A percentile compares a stretch with the other conserved stretches of the same genome.
Conservation (phyloP, 2,888 invertebrate genomes). For the Drosophila mimetica region DNA sequence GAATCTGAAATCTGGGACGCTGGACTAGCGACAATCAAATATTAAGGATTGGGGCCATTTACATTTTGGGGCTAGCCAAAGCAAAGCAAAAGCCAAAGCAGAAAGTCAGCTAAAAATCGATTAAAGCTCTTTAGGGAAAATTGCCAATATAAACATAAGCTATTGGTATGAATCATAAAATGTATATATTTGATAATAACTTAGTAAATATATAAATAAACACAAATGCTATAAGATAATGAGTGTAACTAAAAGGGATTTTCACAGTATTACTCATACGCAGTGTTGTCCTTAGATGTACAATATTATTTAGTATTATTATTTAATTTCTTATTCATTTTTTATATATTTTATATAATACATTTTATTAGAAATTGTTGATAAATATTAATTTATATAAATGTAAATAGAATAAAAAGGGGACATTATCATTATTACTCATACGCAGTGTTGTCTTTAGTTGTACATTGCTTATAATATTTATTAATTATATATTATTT, state of each 20-base stretch:
- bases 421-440: neutral
- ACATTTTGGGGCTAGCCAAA: conserved; percentile 20
- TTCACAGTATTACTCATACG: neutral
- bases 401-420: too few species aligned
- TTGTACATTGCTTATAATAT: neutral
- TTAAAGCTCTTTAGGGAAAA: neutral
- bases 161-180: neutral
- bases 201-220: too few species aligned
- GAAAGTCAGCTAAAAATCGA: neutral
- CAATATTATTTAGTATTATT: too few species aligned
- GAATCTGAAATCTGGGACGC: conserved; percentile 10
- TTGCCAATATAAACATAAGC: neutral
- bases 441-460: neutral
- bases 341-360: too few species aligned
- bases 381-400: too few species aligned
- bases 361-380: too few species aligned
- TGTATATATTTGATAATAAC: too few species aligned
- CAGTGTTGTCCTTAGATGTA: neutral
- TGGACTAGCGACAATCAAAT: conserved; percentile 33
- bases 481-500: too few species aligned
- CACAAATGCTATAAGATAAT: too few species aligned
- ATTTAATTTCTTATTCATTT: too few species aligned
- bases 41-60: conserved; percentile 37
- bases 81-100: conserved; percentile 2
- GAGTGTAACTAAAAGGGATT: too few species aligned